Evolutionary conservation across 2,797 vertebrate species (phyloP).

Genomic region (Megaceryle alcyon): DNA sequence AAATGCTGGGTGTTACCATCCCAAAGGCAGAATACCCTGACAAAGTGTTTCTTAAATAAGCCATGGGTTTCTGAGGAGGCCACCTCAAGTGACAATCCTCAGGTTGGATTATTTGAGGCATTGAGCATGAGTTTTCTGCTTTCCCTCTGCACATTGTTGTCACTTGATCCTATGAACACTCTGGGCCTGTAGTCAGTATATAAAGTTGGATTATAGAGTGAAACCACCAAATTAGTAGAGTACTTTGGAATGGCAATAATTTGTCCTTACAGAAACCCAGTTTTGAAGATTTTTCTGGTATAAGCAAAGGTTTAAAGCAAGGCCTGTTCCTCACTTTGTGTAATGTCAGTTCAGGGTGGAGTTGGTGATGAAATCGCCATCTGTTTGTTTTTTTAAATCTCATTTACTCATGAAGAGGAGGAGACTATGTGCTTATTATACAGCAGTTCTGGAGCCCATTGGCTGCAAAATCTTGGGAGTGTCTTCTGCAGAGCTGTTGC

Average conservation of each 20-base stretch:
- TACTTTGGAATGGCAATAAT: neutral
- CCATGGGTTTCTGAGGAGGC: neutral
- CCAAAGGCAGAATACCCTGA: neutral
- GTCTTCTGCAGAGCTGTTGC: neutral
- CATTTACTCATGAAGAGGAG: neutral
- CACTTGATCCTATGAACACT: accelerated
- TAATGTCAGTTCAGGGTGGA: neutral
- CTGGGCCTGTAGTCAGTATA: neutral
- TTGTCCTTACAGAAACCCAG: neutral
- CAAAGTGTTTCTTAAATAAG: neutral
- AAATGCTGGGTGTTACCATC: neutral
- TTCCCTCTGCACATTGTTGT: neutral
- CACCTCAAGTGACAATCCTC: neutral
- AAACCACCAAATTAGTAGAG: neutral
- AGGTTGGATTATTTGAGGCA: neutral
- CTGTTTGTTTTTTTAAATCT: constrained; percentile 34
- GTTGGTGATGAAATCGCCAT: constrained; percentile 8
- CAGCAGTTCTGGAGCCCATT: neutral
- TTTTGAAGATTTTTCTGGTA: neutral
- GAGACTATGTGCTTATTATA: neutral
- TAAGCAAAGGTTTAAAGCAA: neutral
- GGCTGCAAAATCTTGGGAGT: neutral
- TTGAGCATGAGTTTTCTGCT: neutral
- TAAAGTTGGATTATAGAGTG: neutral
- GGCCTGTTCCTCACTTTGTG: neutral